Evolutionary conservation across 2,113 vertebrate genomes (phyloP).

Genomic region (Sminthopsis crassicaudata): DNA sequence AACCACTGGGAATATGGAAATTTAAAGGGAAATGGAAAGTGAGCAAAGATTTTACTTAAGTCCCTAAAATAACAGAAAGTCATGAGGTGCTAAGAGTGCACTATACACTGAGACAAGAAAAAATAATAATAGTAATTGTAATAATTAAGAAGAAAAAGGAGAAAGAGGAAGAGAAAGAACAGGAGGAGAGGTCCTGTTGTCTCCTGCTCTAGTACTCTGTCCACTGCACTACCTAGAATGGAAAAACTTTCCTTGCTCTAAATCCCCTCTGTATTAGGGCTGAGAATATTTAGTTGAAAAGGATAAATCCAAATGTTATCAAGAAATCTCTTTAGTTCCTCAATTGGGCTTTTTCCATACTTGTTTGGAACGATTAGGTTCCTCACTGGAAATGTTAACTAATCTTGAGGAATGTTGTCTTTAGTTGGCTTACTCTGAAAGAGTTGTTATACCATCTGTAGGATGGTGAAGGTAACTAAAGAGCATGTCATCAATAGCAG

Average conservation of each 20-base stretch:
- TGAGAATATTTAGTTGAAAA: neutral
- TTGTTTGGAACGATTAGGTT: neutral
- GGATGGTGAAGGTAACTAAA: neutral
- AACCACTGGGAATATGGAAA: neutral
- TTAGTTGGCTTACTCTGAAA: neutral
- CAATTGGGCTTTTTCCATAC: neutral
- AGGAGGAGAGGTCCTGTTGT: neutral
- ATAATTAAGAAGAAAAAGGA: neutral
- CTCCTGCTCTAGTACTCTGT: neutral
- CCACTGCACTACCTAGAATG: neutral
- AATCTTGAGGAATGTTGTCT: neutral
- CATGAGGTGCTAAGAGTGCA: neutral
- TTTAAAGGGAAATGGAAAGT: neutral
- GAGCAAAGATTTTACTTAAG: neutral
- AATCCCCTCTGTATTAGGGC: neutral
- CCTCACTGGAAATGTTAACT: neutral
- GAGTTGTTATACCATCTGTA: neutral
- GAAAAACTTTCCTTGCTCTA: neutral
- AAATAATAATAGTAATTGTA: neutral
- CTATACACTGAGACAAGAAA: neutral
- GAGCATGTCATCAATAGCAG: neutral
- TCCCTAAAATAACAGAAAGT: neutral
- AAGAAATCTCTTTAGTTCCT: neutral
- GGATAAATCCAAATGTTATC: neutral
- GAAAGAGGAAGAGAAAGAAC: neutral